phyloP scores from a whole-genome alignment of 2,113 vertebrate genomes.

The Noturus placidus region DNA sequence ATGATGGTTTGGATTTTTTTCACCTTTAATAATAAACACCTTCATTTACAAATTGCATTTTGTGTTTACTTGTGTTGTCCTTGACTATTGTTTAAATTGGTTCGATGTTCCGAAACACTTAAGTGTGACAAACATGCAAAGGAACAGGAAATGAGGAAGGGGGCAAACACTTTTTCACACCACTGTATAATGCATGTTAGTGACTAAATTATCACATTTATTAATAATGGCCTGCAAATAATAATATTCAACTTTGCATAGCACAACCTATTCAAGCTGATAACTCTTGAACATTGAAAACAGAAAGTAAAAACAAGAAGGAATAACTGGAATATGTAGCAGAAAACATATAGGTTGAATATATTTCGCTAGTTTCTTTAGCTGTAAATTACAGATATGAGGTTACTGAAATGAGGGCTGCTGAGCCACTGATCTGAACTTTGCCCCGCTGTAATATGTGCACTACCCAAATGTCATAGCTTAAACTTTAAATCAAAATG shows the following conservation, averaged over 20 bases:
- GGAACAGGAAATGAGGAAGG: too few relatives aligned
- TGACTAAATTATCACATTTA: not conserved
- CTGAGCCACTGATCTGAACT: not conserved
- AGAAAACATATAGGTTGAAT: not conserved
- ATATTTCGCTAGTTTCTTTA: not conserved
- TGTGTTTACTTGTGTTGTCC: too few relatives aligned
- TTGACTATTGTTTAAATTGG: too few relatives aligned
- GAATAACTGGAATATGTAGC: not conserved
- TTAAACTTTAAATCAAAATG: conserved; percentile 9
- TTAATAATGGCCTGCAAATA: not conserved
- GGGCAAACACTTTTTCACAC: too few relatives aligned
- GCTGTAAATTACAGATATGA: not conserved
- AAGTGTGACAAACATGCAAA: too few relatives aligned
- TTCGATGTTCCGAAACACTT: too few relatives aligned
- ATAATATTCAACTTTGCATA: conserved; percentile 22
- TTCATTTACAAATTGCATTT: too few relatives aligned
- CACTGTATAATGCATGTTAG: not conserved
- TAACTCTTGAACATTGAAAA: not conserved
- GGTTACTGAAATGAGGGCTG: not conserved
- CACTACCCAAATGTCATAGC: not conserved
- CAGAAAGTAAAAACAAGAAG: not conserved
- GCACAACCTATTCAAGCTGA: not conserved
- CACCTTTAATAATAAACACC: too few relatives aligned
- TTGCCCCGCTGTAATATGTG: not conserved
- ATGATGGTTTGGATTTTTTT: too few relatives aligned